phyloP scores from a whole-genome alignment of 2,113 vertebrate genomes.

The Genyomyrus donnyi region DNA sequence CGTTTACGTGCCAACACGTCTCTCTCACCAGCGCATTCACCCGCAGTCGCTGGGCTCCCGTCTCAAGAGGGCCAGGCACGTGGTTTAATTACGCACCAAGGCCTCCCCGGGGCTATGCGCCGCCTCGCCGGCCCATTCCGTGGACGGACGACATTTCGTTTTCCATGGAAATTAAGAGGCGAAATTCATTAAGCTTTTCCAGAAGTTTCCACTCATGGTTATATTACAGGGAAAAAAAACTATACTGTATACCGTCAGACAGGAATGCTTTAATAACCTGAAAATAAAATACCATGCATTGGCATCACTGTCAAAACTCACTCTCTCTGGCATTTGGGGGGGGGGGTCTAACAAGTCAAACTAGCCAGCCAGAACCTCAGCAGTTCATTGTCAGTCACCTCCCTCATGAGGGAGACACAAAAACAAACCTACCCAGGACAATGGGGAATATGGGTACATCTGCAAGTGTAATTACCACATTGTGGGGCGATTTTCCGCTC shows the following conservation, averaged over 20 bases:
- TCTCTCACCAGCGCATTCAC: not conserved
- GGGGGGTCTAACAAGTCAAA: slow-evolving; percentile 32
- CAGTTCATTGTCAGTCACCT: slow-evolving; percentile 45
- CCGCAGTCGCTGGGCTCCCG: not conserved
- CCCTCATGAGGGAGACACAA: not conserved
- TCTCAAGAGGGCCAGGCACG: not conserved
- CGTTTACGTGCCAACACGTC: not conserved
- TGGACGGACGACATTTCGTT: not conserved
- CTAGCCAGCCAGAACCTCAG: slow-evolving; percentile 51
- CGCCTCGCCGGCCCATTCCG: not conserved
- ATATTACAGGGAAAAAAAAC: not conserved
- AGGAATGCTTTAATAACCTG: not conserved
- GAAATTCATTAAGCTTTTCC: not conserved
- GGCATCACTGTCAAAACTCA: not conserved
- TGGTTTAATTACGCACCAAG: not conserved
- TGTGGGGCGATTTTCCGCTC: slow-evolving; percentile 97
- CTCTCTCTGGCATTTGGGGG: not conserved
- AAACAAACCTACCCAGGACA: slow-evolving; percentile 22
- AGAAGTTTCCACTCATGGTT: not conserved
- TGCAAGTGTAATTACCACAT: slow-evolving; percentile 95
- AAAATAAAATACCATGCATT: not conserved
- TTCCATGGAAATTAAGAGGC: not conserved
- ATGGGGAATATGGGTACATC: slow-evolving; percentile 84
- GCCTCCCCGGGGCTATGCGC: not conserved
- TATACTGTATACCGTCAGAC: not conserved